A percentile compares a stretch with the other conserved stretches of the same genome.
These are phyloP conservation scores for Nyctalus aviator DNA, from an alignment of 2,797 vertebrate species.

Conservation along the genomic window DNA sequence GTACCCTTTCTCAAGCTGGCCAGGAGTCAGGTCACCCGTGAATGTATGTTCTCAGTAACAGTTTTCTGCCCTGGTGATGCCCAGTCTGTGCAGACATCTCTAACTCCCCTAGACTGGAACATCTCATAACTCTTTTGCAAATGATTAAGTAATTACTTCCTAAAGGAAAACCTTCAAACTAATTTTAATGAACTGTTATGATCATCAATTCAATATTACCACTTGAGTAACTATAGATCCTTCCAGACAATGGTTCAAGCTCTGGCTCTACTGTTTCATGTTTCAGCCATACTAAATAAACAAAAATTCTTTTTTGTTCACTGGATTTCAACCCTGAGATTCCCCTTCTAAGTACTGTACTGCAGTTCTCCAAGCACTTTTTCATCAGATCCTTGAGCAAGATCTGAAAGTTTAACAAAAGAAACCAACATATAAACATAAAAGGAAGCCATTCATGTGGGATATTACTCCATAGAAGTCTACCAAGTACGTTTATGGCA, in stretches of 20 bases:
- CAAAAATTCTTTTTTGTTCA: neutral
- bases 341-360: neutral
- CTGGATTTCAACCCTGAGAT: neutral
- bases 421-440: neutral
- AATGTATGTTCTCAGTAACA: neutral
- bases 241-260: neutral
- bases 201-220: neutral
- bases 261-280: neutral
- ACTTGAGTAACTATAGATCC: neutral
- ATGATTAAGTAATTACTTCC: slow-evolving; percentile 2
- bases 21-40: neutral
- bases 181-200: slow-evolving; percentile 2
- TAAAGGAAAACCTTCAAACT: slow-evolving; percentile 18
- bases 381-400: neutral
- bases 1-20: neutral
- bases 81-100: neutral
- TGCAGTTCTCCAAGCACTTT: neutral
- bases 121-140: neutral
- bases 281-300: neutral
- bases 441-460: neutral
- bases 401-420: neutral
- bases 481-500: neutral
- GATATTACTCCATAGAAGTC: neutral
- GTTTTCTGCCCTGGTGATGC: neutral
- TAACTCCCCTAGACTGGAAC: neutral